Evolutionary conservation across 2,888 invertebrate species (phyloP).

Genomic region (Leptodirus hochenwartii): DNA sequence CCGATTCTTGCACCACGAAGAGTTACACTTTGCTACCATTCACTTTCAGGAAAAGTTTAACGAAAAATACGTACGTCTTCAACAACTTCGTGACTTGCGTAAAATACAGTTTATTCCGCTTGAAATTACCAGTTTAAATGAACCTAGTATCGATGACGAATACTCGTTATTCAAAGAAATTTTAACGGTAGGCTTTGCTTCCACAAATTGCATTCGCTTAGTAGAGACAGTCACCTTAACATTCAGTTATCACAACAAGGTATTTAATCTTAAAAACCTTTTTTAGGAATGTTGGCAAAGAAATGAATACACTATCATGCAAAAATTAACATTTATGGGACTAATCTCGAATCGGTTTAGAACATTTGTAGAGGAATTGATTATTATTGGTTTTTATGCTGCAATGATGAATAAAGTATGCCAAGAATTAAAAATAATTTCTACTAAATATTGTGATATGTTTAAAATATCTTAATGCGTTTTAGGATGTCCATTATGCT

Average conservation of each 20-base stretch:
- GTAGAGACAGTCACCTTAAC: too few species aligned
- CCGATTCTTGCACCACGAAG: slow-evolving; percentile 36
- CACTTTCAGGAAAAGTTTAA: slow-evolving; percentile 29
- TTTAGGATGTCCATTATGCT: too few species aligned
- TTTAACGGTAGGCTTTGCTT: slow-evolving; percentile 42
- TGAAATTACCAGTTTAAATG: slow-evolving; percentile 20
- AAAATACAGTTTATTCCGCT: slow-evolving; percentile 42
- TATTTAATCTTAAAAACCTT: too few species aligned
- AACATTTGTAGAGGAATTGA: slow-evolving; percentile 28
- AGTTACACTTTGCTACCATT: slow-evolving; percentile 30
- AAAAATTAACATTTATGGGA: slow-evolving; percentile 61
- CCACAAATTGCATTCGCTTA: too few species aligned
- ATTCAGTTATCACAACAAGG: too few species aligned
- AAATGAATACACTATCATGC: slow-evolving; percentile 50
- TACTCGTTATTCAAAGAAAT: slow-evolving; percentile 50
- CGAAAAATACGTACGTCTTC: slow-evolving; percentile 29
- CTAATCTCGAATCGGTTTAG: slow-evolving; percentile 47
- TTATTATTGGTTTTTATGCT: slow-evolving; percentile 45
- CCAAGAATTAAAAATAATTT: too few species aligned
- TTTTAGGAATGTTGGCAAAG: too few species aligned
- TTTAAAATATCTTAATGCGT: too few species aligned
- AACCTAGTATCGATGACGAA: slow-evolving; percentile 37
- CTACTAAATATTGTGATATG: too few species aligned
- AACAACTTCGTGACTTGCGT: slow-evolving; percentile 33
- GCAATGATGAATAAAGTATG: slow-evolving; percentile 59